Evolutionary conservation across 2,888 invertebrate genomes (phyloP).

Genomic region (Acheta domesticus): DNA sequence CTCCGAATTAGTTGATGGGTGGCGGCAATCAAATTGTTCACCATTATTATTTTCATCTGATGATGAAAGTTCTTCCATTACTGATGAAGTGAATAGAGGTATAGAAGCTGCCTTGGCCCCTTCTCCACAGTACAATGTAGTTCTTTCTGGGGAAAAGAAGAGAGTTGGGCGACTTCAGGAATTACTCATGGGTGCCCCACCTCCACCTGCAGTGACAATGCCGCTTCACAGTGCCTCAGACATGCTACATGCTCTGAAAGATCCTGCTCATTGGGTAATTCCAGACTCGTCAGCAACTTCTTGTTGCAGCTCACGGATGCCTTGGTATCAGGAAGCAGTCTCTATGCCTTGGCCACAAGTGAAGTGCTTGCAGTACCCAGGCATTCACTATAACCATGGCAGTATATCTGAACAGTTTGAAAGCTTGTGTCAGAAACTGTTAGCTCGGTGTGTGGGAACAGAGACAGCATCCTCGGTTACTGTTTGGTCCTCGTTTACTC

Average conservation of each 20-base stretch:
- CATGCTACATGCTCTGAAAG: not conserved
- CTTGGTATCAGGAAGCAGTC: not conserved
- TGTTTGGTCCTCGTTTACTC: not conserved
- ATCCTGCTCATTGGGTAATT: not conserved
- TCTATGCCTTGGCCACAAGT: not conserved
- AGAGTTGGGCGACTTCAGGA: not conserved
- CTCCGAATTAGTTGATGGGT: too few relatives aligned
- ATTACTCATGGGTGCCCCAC: not conserved
- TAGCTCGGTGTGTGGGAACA: not conserved
- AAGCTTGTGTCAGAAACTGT: not conserved
- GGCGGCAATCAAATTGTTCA: not conserved
- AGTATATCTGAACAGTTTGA: not conserved
- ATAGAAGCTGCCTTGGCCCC: not conserved
- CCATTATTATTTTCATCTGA: not conserved
- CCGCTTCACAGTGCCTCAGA: not conserved
- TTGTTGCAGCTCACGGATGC: not conserved
- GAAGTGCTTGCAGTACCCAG: not conserved
- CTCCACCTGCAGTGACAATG: conserved; percentile 4
- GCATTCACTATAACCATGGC: conserved; percentile 18
- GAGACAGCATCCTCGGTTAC: not conserved
- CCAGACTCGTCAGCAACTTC: not conserved
- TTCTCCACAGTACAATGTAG: not conserved
- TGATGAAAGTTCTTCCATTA: not conserved
- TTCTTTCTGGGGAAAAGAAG: not conserved
- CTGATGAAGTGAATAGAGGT: not conserved